Evolutionary conservation across 2,113 vertebrate genomes (phyloP).

Genomic region (Phainopepla nitens): DNA sequence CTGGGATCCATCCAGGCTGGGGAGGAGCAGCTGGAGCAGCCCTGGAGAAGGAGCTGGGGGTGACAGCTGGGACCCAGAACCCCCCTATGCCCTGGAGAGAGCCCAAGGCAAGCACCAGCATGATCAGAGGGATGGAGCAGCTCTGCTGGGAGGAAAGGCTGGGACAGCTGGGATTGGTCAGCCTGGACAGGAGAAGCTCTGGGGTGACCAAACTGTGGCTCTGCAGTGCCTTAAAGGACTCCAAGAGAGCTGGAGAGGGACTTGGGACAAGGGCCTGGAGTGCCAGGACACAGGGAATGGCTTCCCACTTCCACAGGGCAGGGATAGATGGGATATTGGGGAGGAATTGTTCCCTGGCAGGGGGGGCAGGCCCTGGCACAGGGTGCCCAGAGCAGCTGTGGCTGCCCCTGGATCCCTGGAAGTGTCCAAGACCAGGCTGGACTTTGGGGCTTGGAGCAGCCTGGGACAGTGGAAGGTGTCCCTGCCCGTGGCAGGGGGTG

Average conservation of each 20-base stretch:
- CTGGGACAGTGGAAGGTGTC: background rate
- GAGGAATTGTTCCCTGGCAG: background rate
- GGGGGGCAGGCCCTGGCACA: background rate
- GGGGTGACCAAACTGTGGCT: background rate
- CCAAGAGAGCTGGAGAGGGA: accelerated
- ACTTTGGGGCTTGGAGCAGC: background rate
- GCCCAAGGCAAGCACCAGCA: background rate
- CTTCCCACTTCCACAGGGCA: background rate
- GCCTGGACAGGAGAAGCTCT: background rate
- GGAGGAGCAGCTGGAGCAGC: background rate
- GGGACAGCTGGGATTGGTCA: background rate
- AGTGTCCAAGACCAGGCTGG: background rate
- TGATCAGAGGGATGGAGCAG: background rate
- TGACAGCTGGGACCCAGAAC: background rate
- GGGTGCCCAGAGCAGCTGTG: background rate
- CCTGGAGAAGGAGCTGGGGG: background rate
- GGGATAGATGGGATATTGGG: accelerated
- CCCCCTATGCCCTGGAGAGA: background rate
- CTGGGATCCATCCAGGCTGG: background rate
- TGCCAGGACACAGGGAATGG: accelerated
- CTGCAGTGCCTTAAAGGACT: accelerated
- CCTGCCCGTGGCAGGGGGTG: background rate
- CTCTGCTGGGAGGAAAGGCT: background rate
- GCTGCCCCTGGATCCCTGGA: background rate
- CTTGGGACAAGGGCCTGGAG: accelerated